phyloP scores from a whole-genome alignment of 2,113 vertebrate genomes.

The Alligator sinensis region DNA sequence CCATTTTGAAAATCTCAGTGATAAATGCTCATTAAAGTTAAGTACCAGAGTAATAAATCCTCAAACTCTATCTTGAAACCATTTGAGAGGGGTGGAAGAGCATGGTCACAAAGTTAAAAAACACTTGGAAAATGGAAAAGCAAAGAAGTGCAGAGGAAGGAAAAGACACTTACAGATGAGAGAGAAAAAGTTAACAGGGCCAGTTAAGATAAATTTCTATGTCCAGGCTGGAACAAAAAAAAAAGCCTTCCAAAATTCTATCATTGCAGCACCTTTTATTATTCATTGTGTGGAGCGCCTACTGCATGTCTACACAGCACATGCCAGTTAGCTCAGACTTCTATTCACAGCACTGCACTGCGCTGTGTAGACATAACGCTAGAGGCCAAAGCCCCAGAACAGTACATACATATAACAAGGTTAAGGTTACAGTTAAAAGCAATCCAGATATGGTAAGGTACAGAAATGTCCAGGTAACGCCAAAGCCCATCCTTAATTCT shows the following conservation, averaged over 20 bases:
- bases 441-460: neutral
- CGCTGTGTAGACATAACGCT: no score
- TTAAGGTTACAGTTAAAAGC: neutral
- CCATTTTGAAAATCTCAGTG: neutral
- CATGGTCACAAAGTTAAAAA: neutral
- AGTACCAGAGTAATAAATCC: neutral
- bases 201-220: neutral
- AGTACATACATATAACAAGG: neutral
- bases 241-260: neutral
- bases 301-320: no score
- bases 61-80: conserved; percentile 7
- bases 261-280: neutral
- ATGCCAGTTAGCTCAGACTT: no score
- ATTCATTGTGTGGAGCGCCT: neutral
- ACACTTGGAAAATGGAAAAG: neutral
- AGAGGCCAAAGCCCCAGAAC: neutral
- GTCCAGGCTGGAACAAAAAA: neutral
- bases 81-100: neutral
- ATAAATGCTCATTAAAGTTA: conserved; percentile 8
- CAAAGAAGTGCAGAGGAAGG: neutral
- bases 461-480: neutral
- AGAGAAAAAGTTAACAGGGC: neutral
- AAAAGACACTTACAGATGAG: neutral
- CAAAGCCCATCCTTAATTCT: neutral
- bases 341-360: no score